Evolutionary conservation across 1,140 invertebrate genomes (phyloP).

Genomic region (Propsilocerus akamusi): DNA sequence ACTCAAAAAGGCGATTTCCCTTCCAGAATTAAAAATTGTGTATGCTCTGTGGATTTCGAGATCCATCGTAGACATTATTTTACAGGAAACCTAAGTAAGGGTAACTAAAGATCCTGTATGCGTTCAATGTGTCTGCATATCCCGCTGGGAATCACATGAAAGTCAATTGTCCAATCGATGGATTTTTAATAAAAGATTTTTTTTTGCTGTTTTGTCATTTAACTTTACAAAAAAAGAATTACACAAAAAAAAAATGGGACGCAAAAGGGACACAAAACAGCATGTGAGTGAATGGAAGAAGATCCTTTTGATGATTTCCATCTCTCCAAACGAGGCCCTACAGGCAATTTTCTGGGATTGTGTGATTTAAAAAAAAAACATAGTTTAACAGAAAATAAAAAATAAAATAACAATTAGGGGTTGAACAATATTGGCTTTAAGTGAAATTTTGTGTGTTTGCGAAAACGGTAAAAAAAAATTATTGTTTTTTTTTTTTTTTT

Average conservation of each 20-base stretch:
- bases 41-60: no score
- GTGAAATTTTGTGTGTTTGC: background rate
- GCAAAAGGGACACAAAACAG: background rate
- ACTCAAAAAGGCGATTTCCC: no score
- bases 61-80: no score
- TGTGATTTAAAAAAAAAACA: background rate
- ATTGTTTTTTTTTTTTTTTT: no score
- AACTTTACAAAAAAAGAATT: background rate
- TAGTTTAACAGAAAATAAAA: slow-evolving; percentile 1
- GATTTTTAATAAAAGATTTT: background rate
- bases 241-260: background rate
- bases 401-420: slow-evolving; percentile 3
- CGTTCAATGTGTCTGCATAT: no score
- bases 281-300: no score
- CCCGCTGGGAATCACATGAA: slow-evolving; percentile 1
- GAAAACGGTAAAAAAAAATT: background rate
- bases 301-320: no score
- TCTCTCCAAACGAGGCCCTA: no score
- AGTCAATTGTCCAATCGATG: slow-evolving; percentile 1
- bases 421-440: background rate
- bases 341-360: background rate
- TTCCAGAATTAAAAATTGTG: no score
- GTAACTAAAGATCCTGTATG: no score
- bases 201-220: background rate
- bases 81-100: no score